These are phyloP conservation scores for Tupiocoris notatus DNA, from an alignment of 2,888 invertebrate genomes.

Conservation along the genomic window DNA sequence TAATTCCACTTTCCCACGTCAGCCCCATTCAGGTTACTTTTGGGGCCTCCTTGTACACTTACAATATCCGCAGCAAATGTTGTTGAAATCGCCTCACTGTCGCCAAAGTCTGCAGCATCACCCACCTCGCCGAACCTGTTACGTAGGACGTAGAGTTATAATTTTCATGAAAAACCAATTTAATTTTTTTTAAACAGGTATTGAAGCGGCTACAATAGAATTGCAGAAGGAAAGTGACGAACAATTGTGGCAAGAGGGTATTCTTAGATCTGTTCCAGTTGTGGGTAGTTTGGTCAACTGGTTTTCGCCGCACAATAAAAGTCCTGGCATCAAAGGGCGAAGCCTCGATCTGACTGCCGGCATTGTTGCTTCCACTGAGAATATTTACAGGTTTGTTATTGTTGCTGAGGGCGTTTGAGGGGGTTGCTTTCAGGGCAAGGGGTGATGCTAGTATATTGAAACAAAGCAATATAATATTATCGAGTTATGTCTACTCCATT, in stretches of 20 bases:
- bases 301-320: slow-evolving; percentile 82
- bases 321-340: slow-evolving; percentile 72
- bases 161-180: not conserved
- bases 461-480: no score
- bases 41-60: no score
- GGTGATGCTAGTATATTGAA: no score
- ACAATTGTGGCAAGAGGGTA: slow-evolving; percentile 89
- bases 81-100: no score
- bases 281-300: slow-evolving; percentile 91
- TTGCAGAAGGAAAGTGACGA: slow-evolving; percentile 86
- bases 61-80: no score
- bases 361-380: slow-evolving; percentile 77
- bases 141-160: not conserved
- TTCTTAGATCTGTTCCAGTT: slow-evolving; percentile 84
- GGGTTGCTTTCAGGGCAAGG: no score
- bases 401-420: no score
- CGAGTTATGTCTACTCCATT: no score
- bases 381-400: slow-evolving; percentile 64
- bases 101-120: no score
- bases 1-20: no score
- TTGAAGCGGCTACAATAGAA: slow-evolving; percentile 89
- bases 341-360: slow-evolving; percentile 75
- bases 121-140: no score
- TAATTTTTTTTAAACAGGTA: slow-evolving; percentile 66
- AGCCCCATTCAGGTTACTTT: no score